Evolutionary conservation across 2,888 invertebrate species (phyloP), one percentile per base, ranked within the genome.

Genomic region (Athalia circularis): DNA sequence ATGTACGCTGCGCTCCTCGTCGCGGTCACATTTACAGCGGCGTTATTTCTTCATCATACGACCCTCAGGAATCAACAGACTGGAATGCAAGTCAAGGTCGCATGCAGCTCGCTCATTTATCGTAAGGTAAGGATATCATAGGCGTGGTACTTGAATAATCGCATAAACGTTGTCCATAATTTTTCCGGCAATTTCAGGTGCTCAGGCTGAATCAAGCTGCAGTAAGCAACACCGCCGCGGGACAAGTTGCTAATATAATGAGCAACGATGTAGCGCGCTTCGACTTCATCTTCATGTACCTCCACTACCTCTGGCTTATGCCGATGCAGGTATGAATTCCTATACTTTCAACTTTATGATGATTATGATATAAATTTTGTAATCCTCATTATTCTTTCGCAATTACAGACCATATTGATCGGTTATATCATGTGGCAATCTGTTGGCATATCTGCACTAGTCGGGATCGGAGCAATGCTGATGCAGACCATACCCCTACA

Each of bases 231-330:
- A 95, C 95, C 0, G 94, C 97, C 0, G 95, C 96, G 0, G 98
- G 98, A 0, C 97, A 98, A 90, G 94, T 99, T 77, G 95, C 98
- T 11, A 98, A 99, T 91, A 92, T 99, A 5, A 92, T 99, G 77
- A 97, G 98, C 5, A 98, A 98, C 87, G 99, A 99, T 89, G 97
- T 98, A 8, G 96, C 95, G 89, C 94, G 98, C 61, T 96, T 99
- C 87, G 98, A 99, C 90, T 93, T 95, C 89, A 95, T 96, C 4
- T 94, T 96, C 80, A 93, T 96, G 78, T 96, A 95, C 88, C 92
- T 97, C 7, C 96, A 98, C 89, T 97, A 95, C 91, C 93, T 98
- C 87, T 97, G 97, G 97, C 93, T 97, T 54, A 94, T 96, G 81
- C 98, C 98, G 0, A 86, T 96, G 7, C 94, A 94, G 89, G 92